Conservation (phyloP, 1,140 invertebrate species). For the Amyelois transitella region DNA sequence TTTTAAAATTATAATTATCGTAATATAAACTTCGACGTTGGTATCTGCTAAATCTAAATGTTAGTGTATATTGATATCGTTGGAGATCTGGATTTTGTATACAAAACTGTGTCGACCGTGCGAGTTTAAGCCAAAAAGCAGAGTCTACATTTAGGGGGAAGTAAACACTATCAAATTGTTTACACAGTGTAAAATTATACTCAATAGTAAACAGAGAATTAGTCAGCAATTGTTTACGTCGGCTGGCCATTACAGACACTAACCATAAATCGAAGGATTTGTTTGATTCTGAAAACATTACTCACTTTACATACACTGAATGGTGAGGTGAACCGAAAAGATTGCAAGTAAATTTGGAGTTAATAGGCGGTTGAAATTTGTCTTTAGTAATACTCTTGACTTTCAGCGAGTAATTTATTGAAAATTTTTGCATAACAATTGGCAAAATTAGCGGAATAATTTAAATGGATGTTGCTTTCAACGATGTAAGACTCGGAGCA, state of each 20-base stretch:
- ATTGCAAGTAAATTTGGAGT: too few species aligned
- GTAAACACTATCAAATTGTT: not conserved
- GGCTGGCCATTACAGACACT: not conserved
- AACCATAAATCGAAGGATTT: not conserved
- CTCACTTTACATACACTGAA: not conserved
- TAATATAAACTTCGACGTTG: too few species aligned
- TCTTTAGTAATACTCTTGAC: not conserved
- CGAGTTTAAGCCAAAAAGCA: not conserved
- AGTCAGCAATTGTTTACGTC: not conserved
- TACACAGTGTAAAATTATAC: not conserved
- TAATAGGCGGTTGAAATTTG: not conserved
- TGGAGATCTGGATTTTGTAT: not conserved
- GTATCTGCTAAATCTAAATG: too few species aligned
- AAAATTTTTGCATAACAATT: too few species aligned
- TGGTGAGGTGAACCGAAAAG: too few species aligned
- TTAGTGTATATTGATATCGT: not conserved
- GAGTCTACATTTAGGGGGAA: not conserved
- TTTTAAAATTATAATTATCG: too few species aligned
- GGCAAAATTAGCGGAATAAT: too few species aligned
- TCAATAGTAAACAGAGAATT: not conserved
- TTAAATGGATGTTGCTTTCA: not conserved
- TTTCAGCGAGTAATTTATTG: not conserved
- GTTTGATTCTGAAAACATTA: not conserved
- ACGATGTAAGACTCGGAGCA: not conserved
- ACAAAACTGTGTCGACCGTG: not conserved